These are phyloP conservation scores for Anguilla obscura DNA, from an alignment of 2,797 vertebrate genomes.

Conservation along the genomic window DNA sequence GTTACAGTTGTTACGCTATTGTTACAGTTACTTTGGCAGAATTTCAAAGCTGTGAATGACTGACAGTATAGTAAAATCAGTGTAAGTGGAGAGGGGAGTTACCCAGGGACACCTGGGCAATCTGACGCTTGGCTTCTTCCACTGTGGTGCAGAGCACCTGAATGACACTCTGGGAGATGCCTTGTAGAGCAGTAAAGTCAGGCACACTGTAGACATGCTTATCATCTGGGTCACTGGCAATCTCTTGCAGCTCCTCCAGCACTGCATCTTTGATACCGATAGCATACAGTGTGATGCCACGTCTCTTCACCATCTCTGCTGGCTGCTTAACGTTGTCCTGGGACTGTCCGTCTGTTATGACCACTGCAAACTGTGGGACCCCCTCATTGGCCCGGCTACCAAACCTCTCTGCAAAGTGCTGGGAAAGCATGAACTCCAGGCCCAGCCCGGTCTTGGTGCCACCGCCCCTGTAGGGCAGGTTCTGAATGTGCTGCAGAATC, in stretches of 20 bases:
- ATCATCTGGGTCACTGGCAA: slow-evolving; percentile 65
- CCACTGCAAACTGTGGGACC: slow-evolving; percentile 71
- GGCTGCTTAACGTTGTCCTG: slow-evolving; percentile 66
- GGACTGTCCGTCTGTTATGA: slow-evolving; percentile 73
- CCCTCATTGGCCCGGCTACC: slow-evolving; percentile 64
- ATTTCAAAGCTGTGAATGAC: not conserved
- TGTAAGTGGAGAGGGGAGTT: slow-evolving; percentile 19
- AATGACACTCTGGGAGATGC: slow-evolving; percentile 68
- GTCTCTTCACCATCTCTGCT: slow-evolving; percentile 57
- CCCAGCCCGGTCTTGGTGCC: slow-evolving; percentile 66
- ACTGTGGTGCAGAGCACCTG: slow-evolving; percentile 73
- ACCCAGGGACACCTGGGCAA: slow-evolving; percentile 55
- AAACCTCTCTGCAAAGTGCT: slow-evolving; percentile 65
- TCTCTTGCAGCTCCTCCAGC: slow-evolving; percentile 68
- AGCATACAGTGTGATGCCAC: slow-evolving; percentile 71
- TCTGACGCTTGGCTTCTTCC: slow-evolving; percentile 64
- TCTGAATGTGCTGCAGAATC: slow-evolving; percentile 64
- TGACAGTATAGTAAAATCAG: not conserved
- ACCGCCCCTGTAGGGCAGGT: slow-evolving; percentile 66
- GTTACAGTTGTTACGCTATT: too few species aligned
- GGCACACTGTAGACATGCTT: slow-evolving; percentile 70
- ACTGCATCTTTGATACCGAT: slow-evolving; percentile 73
- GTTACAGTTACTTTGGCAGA: not conserved
- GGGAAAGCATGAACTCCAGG: slow-evolving; percentile 68
- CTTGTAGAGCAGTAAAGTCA: slow-evolving; percentile 68